phyloP scores from a whole-genome alignment of 2,113 vertebrate species.

The Saguinus midas region DNA sequence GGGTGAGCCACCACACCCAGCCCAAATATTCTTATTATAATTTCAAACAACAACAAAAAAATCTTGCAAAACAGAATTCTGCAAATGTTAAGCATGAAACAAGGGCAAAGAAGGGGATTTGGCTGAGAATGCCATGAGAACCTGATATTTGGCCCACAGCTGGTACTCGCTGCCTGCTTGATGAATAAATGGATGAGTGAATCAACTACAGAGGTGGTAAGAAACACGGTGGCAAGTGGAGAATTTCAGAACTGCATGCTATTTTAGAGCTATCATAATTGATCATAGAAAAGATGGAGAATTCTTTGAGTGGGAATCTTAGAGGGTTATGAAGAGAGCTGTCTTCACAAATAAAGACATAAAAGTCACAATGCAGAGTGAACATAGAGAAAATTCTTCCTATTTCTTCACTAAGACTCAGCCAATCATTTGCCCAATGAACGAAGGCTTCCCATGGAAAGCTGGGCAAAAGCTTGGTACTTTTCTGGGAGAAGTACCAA shows the following conservation, averaged over 20 bases:
- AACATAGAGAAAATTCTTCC: background rate
- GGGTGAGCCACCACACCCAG: too few species aligned
- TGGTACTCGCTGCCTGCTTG: background rate
- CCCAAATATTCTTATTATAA: background rate
- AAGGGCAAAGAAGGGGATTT: background rate
- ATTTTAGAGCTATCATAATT: background rate
- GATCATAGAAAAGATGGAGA: background rate
- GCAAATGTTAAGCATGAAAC: background rate
- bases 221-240: background rate
- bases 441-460: background rate
- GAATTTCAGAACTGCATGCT: background rate
- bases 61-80: background rate
- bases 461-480: too few species aligned
- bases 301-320: background rate
- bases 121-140: fast-evolving
- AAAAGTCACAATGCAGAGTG: background rate
- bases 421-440: background rate
- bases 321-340: background rate
- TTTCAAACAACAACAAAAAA: background rate
- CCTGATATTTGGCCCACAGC: background rate
- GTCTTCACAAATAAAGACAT: slow-evolving; percentile 4
- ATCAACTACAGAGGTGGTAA: background rate
- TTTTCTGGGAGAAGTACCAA: background rate
- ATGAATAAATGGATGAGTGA: background rate
- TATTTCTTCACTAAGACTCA: background rate